phyloP scores from a whole-genome alignment of 2,113 vertebrate species.

The Apeltes quadracus region DNA sequence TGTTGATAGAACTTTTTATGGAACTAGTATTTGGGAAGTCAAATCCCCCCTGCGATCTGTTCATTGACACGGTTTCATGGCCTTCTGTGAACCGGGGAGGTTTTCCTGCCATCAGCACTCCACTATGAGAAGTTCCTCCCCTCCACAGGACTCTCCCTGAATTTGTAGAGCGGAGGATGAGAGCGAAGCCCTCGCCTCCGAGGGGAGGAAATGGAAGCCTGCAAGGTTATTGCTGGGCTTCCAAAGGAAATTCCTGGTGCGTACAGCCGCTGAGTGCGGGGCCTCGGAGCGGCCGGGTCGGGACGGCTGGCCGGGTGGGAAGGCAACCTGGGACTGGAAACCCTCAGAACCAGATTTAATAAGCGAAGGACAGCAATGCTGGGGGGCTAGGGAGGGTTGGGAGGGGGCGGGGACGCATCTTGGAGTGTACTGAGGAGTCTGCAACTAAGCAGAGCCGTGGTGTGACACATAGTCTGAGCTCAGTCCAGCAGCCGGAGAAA shows the following conservation, averaged over 20 bases:
- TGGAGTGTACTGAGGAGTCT: background rate
- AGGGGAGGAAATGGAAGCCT: conserved; percentile 53
- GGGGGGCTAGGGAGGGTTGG: too few relatives aligned
- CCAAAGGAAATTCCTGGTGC: conserved; percentile 66
- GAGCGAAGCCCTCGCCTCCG: background rate
- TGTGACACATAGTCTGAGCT: background rate
- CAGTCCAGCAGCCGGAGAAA: background rate
- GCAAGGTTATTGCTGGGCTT: conserved; percentile 54
- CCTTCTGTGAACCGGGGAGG: conserved; percentile 19
- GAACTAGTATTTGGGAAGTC: conserved; percentile 1
- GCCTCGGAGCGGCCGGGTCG: conserved; percentile 37
- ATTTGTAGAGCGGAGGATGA: conserved; percentile 16
- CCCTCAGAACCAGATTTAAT: conserved; percentile 15
- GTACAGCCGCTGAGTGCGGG: conserved; percentile 30
- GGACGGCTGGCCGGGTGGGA: conserved; percentile 29
- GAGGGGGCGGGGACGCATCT: background rate
- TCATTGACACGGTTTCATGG: background rate
- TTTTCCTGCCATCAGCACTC: conserved; percentile 10
- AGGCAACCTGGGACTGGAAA: conserved; percentile 42
- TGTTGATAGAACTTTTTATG: background rate
- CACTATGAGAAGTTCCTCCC: conserved; percentile 26
- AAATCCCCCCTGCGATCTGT: background rate
- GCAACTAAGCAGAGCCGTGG: background rate
- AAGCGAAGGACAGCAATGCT: background rate
- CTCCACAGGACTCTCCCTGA: background rate